Conservation (phyloP, 2,888 invertebrate species). For the Muscina levida region DNA sequence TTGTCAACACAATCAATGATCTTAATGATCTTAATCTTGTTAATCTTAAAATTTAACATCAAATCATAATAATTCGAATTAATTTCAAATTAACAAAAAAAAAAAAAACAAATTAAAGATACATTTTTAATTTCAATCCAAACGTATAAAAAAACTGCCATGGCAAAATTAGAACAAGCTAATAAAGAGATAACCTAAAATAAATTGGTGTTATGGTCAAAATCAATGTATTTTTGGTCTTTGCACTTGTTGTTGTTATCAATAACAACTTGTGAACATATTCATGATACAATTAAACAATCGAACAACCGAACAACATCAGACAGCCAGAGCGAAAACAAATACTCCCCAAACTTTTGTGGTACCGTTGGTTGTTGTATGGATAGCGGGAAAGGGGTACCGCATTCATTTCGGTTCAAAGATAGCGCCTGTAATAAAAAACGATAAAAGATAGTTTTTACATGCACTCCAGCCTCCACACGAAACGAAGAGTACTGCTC, state of each 20-base stretch:
- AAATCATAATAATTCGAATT: not conserved
- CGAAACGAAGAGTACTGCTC: constrained; percentile 3
- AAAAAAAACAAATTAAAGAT: not conserved
- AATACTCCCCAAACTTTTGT: not conserved
- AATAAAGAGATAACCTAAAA: constrained; percentile 3
- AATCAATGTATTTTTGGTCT: constrained; percentile 49
- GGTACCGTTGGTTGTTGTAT: constrained; percentile 25
- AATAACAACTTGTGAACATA: constrained; percentile 48
- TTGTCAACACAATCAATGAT: too few species aligned
- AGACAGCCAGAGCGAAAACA: not conserved
- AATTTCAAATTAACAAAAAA: not conserved
- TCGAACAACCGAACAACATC: not conserved
- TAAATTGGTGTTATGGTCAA: constrained; percentile 57
- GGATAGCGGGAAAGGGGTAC: too few species aligned
- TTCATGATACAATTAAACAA: constrained; percentile 22
- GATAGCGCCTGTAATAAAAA: constrained; percentile 73
- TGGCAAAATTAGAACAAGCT: constrained; percentile 14
- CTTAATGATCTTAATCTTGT: too few species aligned
- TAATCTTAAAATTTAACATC: not conserved
- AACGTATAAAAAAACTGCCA: not conserved
- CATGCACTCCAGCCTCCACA: constrained; percentile 30
- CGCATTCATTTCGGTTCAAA: constrained; percentile 49
- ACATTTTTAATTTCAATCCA: not conserved
- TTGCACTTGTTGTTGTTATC: constrained; percentile 30
- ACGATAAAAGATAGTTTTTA: constrained; percentile 74